Conservation (phyloP, 2,888 invertebrate genomes). For the Noctua janthina region DNA sequence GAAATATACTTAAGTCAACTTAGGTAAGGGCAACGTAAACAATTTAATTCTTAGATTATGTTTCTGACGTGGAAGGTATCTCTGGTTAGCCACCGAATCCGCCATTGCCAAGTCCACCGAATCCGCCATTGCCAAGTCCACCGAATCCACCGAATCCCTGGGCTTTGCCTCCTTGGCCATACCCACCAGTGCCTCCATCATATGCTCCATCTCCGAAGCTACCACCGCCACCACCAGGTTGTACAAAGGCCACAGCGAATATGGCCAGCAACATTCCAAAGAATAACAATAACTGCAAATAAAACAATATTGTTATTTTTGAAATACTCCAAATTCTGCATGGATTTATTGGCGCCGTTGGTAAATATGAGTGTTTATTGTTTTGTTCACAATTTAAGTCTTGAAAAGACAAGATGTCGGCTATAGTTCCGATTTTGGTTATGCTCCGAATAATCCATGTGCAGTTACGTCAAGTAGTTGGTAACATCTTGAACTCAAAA, state of each 20-base stretch:
- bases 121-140: background rate
- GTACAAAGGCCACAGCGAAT: conserved; percentile 63
- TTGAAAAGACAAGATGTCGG: too few species aligned
- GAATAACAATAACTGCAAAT: conserved; percentile 65
- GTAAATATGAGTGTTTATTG: too few species aligned
- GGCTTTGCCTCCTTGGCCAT: background rate
- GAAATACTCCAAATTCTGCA: background rate
- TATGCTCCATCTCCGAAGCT: background rate
- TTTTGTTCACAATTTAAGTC: too few species aligned
- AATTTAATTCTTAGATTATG: background rate
- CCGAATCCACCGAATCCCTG: conserved; percentile 1
- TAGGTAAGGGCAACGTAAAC: background rate
- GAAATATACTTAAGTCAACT: background rate
- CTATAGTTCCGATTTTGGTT: too few species aligned
- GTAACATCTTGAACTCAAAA: too few species aligned
- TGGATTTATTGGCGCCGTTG: too few species aligned
- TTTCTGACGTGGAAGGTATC: background rate
- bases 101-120: background rate
- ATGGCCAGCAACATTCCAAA: conserved; percentile 66
- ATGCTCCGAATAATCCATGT: too few species aligned
- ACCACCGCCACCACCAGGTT: conserved; percentile 31
- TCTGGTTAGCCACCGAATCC: conserved; percentile 18
- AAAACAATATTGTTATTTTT: conserved; percentile 37
- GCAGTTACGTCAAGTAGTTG: too few species aligned
- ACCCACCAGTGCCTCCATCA: background rate